Conservation (phyloP, 2,797 vertebrate genomes). For the Chelon auratus region DNA sequence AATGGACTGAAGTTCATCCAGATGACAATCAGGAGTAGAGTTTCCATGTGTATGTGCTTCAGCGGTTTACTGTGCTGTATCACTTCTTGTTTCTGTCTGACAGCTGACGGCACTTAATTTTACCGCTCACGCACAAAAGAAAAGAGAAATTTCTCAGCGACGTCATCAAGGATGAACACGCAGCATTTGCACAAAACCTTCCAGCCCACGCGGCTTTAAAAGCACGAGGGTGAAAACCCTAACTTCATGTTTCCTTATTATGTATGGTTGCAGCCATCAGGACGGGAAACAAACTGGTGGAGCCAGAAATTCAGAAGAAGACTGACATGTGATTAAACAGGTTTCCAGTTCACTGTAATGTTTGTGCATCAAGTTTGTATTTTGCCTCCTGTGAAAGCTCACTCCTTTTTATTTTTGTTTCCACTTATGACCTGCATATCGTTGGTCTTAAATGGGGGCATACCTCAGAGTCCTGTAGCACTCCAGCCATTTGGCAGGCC, state of each 20-base stretch:
- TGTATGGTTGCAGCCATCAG: conserved; percentile 1
- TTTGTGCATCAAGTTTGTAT: neutral
- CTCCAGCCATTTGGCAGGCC: conserved; percentile 88
- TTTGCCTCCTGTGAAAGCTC: neutral
- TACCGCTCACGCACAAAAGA: neutral
- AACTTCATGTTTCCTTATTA: conserved; percentile 17
- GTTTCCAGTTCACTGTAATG: neutral
- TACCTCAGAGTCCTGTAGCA: conserved; percentile 94
- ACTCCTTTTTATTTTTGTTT: neutral
- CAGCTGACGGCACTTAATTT: neutral
- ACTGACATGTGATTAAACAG: neutral
- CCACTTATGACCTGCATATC: conserved; percentile 28
- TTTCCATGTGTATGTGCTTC: conserved; percentile 31
- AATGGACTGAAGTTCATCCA: neutral
- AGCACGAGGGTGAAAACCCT: conserved; percentile 14
- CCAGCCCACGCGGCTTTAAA: neutral
- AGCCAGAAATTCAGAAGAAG: conserved; percentile 9
- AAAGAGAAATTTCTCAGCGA: conserved; percentile 18
- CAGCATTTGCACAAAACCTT: conserved; percentile 26
- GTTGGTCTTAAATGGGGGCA: conserved; percentile 18
- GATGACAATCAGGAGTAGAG: neutral
- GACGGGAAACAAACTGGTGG: conserved; percentile 7
- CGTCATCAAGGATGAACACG: neutral
- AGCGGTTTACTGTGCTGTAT: neutral
- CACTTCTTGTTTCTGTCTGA: conserved; percentile 20